These are phyloP conservation scores for Pangasianodon hypophthalmus DNA, from an alignment of 2,113 vertebrate species.

Conservation along the genomic window DNA sequence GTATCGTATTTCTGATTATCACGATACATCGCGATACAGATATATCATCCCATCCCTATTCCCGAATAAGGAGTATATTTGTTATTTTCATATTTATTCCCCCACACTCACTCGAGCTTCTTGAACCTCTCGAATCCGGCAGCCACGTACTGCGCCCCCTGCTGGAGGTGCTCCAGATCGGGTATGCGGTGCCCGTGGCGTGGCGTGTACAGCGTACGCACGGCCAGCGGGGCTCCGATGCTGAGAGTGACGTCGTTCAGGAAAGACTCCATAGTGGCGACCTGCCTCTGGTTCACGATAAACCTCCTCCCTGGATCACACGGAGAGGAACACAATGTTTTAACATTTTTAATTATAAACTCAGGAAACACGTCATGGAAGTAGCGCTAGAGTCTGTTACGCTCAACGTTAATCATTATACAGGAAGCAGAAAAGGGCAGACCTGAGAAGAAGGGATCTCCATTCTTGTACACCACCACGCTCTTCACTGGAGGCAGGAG, in stretches of 20 bases:
- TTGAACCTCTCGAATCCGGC: constrained; percentile 85
- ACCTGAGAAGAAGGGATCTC: constrained; percentile 81
- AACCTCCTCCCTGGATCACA: constrained; percentile 73
- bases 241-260: constrained; percentile 82
- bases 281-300: constrained; percentile 81
- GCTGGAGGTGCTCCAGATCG: constrained; percentile 77
- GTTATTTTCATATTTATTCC: neutral
- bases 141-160: constrained; percentile 82
- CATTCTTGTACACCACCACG: constrained; percentile 84
- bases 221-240: constrained; percentile 75
- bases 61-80: neutral
- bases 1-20: neutral
- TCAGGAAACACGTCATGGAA: neutral
- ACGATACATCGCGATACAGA: neutral
- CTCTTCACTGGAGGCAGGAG: constrained; percentile 78
- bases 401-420: neutral
- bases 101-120: constrained; percentile 83
- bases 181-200: constrained; percentile 74
- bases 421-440: neutral
- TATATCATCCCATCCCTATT: neutral
- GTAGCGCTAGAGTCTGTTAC: neutral
- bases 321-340: neutral
- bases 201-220: constrained; percentile 85
- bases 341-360: neutral
- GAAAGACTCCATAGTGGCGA: constrained; percentile 83